Evolutionary conservation across 2,888 invertebrate species (phyloP).

Genomic region (Nomada fabriciana): DNA sequence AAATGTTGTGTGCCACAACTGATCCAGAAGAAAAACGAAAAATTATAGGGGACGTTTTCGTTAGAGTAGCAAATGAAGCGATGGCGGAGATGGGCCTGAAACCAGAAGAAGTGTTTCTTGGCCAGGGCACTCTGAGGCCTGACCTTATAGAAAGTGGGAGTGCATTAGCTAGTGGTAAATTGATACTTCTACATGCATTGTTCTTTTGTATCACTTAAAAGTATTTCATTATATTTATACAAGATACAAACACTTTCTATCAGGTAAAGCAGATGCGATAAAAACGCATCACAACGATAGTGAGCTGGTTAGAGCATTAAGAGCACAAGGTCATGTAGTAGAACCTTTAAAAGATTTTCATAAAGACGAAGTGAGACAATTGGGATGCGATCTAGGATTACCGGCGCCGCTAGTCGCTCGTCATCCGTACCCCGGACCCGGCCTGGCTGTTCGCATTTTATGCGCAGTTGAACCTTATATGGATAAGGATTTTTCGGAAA

Average conservation of each 20-base stretch:
- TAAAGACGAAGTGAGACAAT: slow-evolving; percentile 96
- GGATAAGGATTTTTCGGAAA: slow-evolving; percentile 98
- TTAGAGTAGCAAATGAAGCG: slow-evolving; percentile 95
- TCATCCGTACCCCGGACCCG: slow-evolving; percentile 99
- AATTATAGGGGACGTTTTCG: slow-evolving; percentile 99
- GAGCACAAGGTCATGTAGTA: slow-evolving; percentile 93
- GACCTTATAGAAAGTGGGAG: slow-evolving; percentile 99
- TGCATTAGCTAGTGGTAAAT: slow-evolving; percentile 88
- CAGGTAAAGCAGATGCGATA: slow-evolving; percentile 95
- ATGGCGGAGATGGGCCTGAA: slow-evolving; percentile 94
- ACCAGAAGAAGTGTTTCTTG: slow-evolving; percentile 96
- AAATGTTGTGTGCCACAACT: slow-evolving; percentile 93
- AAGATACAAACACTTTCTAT: slow-evolving; percentile 9
- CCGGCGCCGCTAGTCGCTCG: slow-evolving; percentile 94
- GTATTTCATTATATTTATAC: slow-evolving; percentile 1
- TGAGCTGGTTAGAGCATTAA: slow-evolving; percentile 92
- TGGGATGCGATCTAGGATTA: slow-evolving; percentile 96
- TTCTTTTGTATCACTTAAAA: slow-evolving; percentile 19
- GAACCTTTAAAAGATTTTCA: slow-evolving; percentile 99
- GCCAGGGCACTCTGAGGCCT: slow-evolving; percentile 98
- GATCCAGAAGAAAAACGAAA: slow-evolving; percentile 99
- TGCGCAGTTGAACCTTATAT: slow-evolving; percentile 98
- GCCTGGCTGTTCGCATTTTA: slow-evolving; percentile 97
- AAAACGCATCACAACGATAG: slow-evolving; percentile 99
- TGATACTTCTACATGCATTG: slow-evolving; percentile 18